Evolutionary conservation across 2,888 invertebrate genomes (phyloP), one percentile per base, ranked within the genome.

Genomic region (Endomychus coccineus): DNA sequence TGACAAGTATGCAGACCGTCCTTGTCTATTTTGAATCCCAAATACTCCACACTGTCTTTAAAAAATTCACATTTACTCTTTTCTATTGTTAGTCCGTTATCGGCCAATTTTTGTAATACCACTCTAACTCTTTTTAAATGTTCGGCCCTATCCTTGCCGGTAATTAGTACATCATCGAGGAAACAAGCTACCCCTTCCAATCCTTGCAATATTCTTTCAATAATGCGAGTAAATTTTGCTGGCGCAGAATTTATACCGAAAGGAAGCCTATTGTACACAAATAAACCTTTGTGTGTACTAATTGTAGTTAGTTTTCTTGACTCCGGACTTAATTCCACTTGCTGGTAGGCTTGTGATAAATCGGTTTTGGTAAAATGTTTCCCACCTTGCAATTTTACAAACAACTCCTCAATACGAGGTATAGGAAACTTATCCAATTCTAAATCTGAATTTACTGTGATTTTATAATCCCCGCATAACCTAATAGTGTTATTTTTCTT

Each of bases 151-250:
- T 36, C 32, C 21, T 27, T 29, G n/a, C 40, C 42, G 1, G 42
- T 38, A 9, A 50, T 29, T 5, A 55, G 46, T 2, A 59, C 45
- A 25, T 58, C 55, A 34, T 55, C 53, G 1, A 51, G 28, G 48
- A 49, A 53, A 2, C 45, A 42, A 2, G 40, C 42, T 1, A 54
- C 50, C 1, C 51, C 53, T 0, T 50, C 47, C 17, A 55, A 35
- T 1, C 43, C 50, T 14, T 35, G n/a, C 6, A 31, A 19, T 4
- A 52, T 21, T 0, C 39, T 40, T 39, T 56, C 52, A 50, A 60
- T 58, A 0, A 50, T 25, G 29, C 44, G 43, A 42, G 59, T 55
- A 34, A 59, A 58, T 29, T 56, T 53, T 2, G 51, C 52, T 0
- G 56, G 54, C 3, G 50, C 55, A 17, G 45, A 48, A 3, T 50